Conservation (phyloP, 2,888 invertebrate genomes). For the Steinernema scapterisci region DNA sequence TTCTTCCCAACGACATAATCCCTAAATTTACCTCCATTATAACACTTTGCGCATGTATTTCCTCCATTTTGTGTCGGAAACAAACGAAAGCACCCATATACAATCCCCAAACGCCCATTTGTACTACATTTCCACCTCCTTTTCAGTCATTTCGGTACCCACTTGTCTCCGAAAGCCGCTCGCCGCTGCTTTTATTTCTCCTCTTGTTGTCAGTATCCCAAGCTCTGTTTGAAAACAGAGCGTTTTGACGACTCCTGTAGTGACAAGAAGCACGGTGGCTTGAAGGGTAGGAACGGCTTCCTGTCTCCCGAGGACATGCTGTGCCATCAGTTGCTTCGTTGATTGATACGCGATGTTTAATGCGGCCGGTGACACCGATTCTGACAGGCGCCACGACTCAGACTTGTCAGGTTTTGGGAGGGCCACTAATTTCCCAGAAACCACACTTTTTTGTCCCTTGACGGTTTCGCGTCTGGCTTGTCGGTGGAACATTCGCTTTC, state of each 20-base stretch:
- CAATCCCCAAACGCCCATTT: conserved; percentile 2
- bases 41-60: conserved; percentile 31
- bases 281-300: conserved; percentile 2
- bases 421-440: not conserved
- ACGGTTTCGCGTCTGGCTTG: too few relatives aligned
- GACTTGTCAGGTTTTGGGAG: not conserved
- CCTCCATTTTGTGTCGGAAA: conserved; percentile 24
- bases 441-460: too few relatives aligned
- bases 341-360: conserved; percentile 32
- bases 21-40: conserved; percentile 30
- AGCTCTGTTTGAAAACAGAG: conserved; percentile 29
- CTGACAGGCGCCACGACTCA: conserved; percentile 22
- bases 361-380: conserved; percentile 23
- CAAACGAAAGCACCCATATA: conserved; percentile 24
- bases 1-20: conserved; percentile 21
- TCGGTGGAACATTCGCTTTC: too few relatives aligned
- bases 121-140: not conserved
- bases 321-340: conserved; percentile 30
- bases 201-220: conserved; percentile 14
- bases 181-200: not conserved
- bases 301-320: conserved; percentile 27
- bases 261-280: conserved; percentile 25
- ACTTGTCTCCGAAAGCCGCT: not conserved
- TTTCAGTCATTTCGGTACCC: not conserved
- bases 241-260: conserved; percentile 28